A percentile compares a stretch with the other conserved stretches of the same genome.
phyloP scores from a whole-genome alignment of 2,113 vertebrate species.

The Ibidorhyncha struthersii region DNA sequence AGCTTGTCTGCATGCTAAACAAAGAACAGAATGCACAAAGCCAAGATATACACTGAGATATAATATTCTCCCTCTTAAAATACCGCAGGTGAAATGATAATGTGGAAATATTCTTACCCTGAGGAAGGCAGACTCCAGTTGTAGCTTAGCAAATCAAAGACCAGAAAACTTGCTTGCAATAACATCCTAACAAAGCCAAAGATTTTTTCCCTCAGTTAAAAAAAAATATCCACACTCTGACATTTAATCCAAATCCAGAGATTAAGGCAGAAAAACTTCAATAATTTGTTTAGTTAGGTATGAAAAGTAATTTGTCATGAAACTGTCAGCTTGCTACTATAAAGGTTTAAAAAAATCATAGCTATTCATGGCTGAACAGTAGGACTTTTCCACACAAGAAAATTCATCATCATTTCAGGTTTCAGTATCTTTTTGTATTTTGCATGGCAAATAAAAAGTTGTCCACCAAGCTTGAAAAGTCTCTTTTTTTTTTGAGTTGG shows the following conservation, averaged over 20 bases:
- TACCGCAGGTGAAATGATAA: slow-evolving; percentile 51
- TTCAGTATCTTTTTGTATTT: slow-evolving; percentile 43
- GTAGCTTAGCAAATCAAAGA: slow-evolving; percentile 77
- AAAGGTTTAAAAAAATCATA: slow-evolving; percentile 45
- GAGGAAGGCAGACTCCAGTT: slow-evolving; percentile 73
- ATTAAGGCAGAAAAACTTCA: slow-evolving; percentile 57
- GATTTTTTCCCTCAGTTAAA: slow-evolving; percentile 56
- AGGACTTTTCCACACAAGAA: slow-evolving; percentile 43
- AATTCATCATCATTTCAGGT: slow-evolving; percentile 51
- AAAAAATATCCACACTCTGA: slow-evolving; percentile 60
- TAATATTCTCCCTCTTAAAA: slow-evolving; percentile 39
- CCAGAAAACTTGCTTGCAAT: slow-evolving; percentile 75
- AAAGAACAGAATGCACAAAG: slow-evolving; percentile 46
- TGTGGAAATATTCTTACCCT: slow-evolving; percentile 74
- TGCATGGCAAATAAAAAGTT: slow-evolving; percentile 43
- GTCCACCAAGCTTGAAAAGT: slow-evolving; percentile 45
- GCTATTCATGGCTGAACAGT: slow-evolving; percentile 31
- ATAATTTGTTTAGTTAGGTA: slow-evolving; percentile 66
- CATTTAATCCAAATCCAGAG: slow-evolving; percentile 55
- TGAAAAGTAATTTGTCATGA: slow-evolving; percentile 54
- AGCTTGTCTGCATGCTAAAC: slow-evolving; percentile 44
- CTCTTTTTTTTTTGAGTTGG: not conserved
- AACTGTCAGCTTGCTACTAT: slow-evolving; percentile 57
- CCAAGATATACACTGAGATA: not conserved
- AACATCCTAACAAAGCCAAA: slow-evolving; percentile 75